Percentiles rank a stretch among this genome's conserved stretches.
Conservation (phyloP, 1,140 invertebrate genomes). For the Brachionus calyciflorus region DNA sequence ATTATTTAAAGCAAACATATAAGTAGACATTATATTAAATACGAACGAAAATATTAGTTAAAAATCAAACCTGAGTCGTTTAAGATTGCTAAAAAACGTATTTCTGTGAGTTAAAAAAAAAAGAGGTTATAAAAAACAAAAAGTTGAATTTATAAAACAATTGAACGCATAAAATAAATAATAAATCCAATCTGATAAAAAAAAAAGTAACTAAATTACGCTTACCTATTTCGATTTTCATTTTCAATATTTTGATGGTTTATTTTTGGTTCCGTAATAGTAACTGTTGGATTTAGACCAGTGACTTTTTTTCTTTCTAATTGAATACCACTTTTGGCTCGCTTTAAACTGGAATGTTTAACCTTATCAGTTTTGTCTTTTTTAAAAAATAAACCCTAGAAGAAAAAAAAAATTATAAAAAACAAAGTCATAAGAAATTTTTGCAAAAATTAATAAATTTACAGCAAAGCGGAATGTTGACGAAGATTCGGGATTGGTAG, state of each 20-base stretch:
- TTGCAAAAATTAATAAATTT: background rate
- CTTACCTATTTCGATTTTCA: slow-evolving; percentile 13
- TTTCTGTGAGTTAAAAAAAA: too few species aligned
- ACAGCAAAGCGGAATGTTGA: slow-evolving; percentile 37
- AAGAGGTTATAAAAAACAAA: too few species aligned
- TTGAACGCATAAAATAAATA: background rate
- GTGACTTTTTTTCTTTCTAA: slow-evolving; percentile 25
- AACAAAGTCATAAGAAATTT: too few species aligned
- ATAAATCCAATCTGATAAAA: background rate
- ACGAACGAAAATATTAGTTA: background rate
- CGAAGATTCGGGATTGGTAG: background rate
- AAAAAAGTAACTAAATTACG: background rate
- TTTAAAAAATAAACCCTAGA: slow-evolving; percentile 24
- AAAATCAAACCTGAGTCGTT: slow-evolving; percentile 37
- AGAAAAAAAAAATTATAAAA: background rate
- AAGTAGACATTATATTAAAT: background rate
- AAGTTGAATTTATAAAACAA: too few species aligned
- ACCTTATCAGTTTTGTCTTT: slow-evolving; percentile 27
- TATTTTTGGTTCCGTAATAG: background rate
- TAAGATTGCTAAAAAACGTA: slow-evolving; percentile 35
- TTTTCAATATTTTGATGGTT: background rate
- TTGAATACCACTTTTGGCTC: slow-evolving; percentile 40
- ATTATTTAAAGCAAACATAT: background rate
- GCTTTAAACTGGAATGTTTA: slow-evolving; percentile 34
- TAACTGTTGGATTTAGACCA: background rate